Base-by-base conservation (phyloP, 1,140 invertebrate genomes). In the Meloidogyne chitwoodi region DNA sequence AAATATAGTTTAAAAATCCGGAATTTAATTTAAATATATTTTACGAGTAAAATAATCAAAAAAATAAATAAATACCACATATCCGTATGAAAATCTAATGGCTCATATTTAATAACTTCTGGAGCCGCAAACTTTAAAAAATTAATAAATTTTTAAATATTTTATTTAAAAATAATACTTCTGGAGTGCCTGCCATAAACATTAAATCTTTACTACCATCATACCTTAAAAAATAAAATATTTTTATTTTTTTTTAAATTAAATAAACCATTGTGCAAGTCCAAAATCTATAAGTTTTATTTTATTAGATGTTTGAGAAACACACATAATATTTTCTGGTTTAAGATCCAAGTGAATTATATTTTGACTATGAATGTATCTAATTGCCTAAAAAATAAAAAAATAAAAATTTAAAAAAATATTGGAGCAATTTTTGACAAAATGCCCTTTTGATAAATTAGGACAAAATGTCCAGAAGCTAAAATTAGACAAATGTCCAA, bases 301-400 rank as follows among this genome's bases (percentile, higher is more conserved):
- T 65, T 82, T 77, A 68, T 89, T 82, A 77, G 80, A 80, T 83
- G 84, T 79, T 83, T 88, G 38, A 74, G 84, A 75, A 11, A 88
- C 83, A 79, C 89, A 89, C 80, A 89, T 85, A 66, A 89, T 88
- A 79, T 90, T 90, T 80, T 89, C 89, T 19, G 89, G 89, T 87
- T 91, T 90, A 26, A 91, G 83, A 84, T 90, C 90, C 12, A 90
- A 83, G 83, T 91, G 90, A 71, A 90, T 89, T 75, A 91, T 89
- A 73, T 88, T 86, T 75, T 88, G 87, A 48, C 85, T 83, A 83
- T 91, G 90, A 78, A 91, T 86, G 80, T 90, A 90, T 68, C 88
- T 80, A 19, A 91, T 85, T 5, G 89, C 90, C 48, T 89, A 84
- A 63, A 73, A 22, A 5, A 19, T 8, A 10, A 56, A 68, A 29